These are phyloP conservation scores for Melanogrammus aeglefinus DNA, from an alignment of 2,797 vertebrate species.

Conservation along the genomic window DNA sequence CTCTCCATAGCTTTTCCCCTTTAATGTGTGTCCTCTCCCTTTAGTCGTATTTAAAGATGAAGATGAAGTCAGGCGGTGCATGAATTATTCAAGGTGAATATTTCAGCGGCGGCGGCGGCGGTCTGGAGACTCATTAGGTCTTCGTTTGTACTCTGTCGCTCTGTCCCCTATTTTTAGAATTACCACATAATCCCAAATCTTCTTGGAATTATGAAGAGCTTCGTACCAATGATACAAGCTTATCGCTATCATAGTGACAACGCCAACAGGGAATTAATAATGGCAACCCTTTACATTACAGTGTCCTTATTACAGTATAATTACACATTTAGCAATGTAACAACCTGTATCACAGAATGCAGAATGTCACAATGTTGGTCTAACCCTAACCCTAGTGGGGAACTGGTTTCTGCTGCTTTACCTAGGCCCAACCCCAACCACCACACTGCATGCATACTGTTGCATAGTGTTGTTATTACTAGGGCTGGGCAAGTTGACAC, in stretches of 20 bases:
- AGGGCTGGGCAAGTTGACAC: no score
- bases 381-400: no score
- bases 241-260: background rate
- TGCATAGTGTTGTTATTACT: no score
- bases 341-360: background rate
- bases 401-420: no score
- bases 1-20: background rate
- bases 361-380: no score
- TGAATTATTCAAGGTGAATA: background rate
- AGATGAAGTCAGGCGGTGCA: background rate
- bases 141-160: background rate
- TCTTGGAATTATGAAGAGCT: background rate
- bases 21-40: background rate
- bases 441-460: no score
- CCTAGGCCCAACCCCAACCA: no score
- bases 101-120: background rate
- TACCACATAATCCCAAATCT: background rate
- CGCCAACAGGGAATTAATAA: no score
- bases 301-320: background rate
- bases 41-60: background rate
- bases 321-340: background rate
- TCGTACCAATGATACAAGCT: background rate
- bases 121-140: background rate
- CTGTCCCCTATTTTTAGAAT: slow-evolving; percentile 1
- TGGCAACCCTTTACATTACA: background rate